A percentile compares a stretch with the other conserved stretches of the same genome.
These are phyloP conservation scores for Leistus spinibarbis DNA, from an alignment of 2,888 invertebrate species.

Conservation along the genomic window DNA sequence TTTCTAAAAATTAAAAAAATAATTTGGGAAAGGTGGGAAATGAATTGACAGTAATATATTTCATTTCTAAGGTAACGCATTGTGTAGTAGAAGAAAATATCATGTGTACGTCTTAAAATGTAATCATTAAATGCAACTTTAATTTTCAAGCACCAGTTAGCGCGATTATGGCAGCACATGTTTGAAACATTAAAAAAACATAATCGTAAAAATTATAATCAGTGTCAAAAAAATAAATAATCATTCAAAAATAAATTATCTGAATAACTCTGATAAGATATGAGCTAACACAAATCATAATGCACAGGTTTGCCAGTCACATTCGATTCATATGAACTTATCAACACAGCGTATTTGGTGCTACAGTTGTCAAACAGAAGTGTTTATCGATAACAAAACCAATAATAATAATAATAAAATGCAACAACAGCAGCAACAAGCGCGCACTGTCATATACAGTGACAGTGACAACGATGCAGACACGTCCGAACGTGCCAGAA, in stretches of 20 bases:
- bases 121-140: too few species aligned
- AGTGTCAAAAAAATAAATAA: constrained; percentile 15
- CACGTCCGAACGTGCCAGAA: constrained; percentile 1
- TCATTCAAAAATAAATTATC: constrained; percentile 19
- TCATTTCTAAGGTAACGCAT: too few species aligned
- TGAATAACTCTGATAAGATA: background rate
- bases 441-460: constrained; percentile 45
- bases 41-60: too few species aligned
- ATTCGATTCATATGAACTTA: constrained; percentile 85
- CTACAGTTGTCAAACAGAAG: constrained; percentile 83
- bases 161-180: constrained; percentile 9
- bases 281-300: background rate
- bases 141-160: too few species aligned
- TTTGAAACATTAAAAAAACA: background rate
- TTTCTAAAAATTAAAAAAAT: too few species aligned
- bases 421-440: constrained; percentile 38
- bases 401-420: constrained; percentile 51
- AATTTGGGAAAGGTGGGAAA: too few species aligned
- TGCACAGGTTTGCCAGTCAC: constrained; percentile 66
- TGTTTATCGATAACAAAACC: constrained; percentile 62
- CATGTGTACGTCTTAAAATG: too few species aligned
- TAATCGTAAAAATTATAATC: background rate
- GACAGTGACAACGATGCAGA: constrained; percentile 51
- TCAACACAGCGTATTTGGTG: constrained; percentile 88
- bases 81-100: too few species aligned